Evolutionary conservation across 2,888 invertebrate species (phyloP), one percentile per base, ranked within the genome.

Genomic region (Glomeris marginata): DNA sequence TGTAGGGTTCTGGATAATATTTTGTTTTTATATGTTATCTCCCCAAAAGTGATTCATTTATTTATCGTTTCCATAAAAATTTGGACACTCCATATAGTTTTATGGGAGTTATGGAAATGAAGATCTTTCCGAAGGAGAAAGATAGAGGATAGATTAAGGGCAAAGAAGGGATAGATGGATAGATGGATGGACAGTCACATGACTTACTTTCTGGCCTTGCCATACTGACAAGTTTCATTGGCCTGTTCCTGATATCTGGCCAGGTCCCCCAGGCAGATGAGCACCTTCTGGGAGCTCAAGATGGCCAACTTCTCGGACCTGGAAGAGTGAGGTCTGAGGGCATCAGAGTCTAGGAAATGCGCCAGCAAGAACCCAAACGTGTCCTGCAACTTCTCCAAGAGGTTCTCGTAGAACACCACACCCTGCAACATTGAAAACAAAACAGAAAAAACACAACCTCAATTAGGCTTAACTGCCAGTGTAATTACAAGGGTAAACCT

Each of bases 221-320:
- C 82, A 65, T 81, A 90, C 69, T 85, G 86, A 50, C 77, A 74
- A 1, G 81, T 80, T 62, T 83, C 83, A 58, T 80, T 81, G 40
- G 81, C 79, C 69, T 84, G 83, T 63, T 88, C 85, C 64, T 80
- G 80, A 68, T 97, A 97, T 52, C 95, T 76, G 13, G 85, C 82
- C 60, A 97, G 74, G 69, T 97, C 95, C 1, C 97, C 97, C 60
- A 95, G 73, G 63, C 81, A 88, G 45, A 95, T 76, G 59, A 84
- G 81, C 56, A 88, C 72, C 60, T 92, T 86, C 68, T 95, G 94
- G 2, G 81, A 80, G 51, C 85, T 82, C 58, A 88, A 76, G 64
- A 90, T 73, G 2, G 86, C 86, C 56, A 88, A 78, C 77, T 66
- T 81, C 77, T 16, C 77, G 73, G 35, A 76, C 71, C 56, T 74